phyloP scores from a whole-genome alignment of 1,140 invertebrate species.

The roundworm (Caenorhabditis elegans) region DNA sequence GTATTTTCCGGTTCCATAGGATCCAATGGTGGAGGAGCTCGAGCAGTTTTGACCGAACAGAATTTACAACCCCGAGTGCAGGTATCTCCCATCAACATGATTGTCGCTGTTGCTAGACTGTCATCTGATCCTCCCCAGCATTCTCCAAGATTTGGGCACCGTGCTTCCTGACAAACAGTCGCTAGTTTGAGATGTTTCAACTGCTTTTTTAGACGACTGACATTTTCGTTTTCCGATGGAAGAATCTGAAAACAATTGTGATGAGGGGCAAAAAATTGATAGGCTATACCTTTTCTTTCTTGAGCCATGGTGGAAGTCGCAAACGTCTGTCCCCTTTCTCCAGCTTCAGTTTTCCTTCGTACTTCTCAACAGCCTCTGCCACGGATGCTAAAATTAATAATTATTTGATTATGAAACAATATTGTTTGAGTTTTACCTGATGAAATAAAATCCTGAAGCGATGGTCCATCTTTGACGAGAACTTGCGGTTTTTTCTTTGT shows the following conservation, averaged over 20 bases:
- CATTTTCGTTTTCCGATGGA: conserved; percentile 39
- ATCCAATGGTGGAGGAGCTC: conserved; percentile 85
- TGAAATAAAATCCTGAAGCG: conserved; percentile 39
- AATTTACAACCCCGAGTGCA: conserved; percentile 74
- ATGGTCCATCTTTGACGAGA: conserved; percentile 37
- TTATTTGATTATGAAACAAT: not conserved
- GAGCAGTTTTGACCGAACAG: conserved; percentile 95
- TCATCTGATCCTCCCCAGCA: conserved; percentile 84
- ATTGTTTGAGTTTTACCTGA: not conserved
- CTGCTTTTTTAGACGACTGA: conserved; percentile 79
- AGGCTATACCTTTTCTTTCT: conserved; percentile 71
- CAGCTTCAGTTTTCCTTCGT: conserved; percentile 46
- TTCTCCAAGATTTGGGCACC: conserved; percentile 96
- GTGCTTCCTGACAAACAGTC: conserved; percentile 96
- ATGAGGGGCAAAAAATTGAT: not conserved
- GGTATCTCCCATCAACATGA: conserved; percentile 72
- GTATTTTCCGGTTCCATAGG: conserved; percentile 88
- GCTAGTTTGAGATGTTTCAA: conserved; percentile 84
- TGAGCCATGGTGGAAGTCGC: conserved; percentile 91
- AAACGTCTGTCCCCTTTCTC: conserved; percentile 52
- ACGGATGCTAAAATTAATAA: conserved; percentile 6
- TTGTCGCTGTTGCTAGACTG: conserved; percentile 72
- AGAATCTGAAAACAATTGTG: not conserved
- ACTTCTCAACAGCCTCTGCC: conserved; percentile 37
- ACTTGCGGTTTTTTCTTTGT: not conserved